Conservation (phyloP, 2,797 vertebrate genomes). For the Ficedula albicollis region DNA sequence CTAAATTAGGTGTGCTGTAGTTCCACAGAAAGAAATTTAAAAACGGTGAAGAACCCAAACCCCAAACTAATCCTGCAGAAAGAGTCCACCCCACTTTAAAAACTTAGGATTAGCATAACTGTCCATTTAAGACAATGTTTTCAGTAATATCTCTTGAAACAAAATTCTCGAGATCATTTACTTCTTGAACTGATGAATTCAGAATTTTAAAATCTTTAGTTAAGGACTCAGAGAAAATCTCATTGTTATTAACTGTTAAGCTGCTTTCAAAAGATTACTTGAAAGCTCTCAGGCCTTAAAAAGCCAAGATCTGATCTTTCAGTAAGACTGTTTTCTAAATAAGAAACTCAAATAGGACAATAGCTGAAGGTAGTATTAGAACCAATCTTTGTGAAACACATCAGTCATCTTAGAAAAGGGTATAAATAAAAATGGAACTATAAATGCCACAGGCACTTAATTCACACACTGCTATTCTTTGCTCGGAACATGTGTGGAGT, state of each 20-base stretch:
- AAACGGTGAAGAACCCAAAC: fast-evolving
- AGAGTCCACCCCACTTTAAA: neutral
- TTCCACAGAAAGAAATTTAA: neutral
- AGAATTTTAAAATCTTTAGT: constrained; percentile 35
- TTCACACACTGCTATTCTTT: neutral
- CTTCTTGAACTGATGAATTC: neutral
- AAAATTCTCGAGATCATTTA: neutral
- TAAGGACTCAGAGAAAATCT: constrained; percentile 31
- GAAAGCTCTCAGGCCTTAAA: constrained; percentile 52
- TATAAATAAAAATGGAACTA: constrained; percentile 11
- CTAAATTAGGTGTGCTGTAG: neutral
- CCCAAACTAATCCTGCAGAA: neutral
- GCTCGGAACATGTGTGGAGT: neutral
- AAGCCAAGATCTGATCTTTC: constrained; percentile 34
- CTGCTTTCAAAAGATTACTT: constrained; percentile 53
- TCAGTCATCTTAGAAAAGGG: neutral
- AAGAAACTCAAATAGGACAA: constrained; percentile 24
- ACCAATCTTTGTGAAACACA: neutral
- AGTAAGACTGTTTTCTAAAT: constrained; percentile 27
- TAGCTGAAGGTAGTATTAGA: neutral
- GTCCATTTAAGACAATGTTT: neutral
- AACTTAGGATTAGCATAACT: neutral
- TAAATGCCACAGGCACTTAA: neutral
- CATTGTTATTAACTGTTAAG: constrained; percentile 56
- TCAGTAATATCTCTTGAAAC: neutral